Evolutionary conservation across 2,888 invertebrate genomes (phyloP), one percentile per base, ranked within the genome.

Genomic region (Zele albiditarsus): DNA sequence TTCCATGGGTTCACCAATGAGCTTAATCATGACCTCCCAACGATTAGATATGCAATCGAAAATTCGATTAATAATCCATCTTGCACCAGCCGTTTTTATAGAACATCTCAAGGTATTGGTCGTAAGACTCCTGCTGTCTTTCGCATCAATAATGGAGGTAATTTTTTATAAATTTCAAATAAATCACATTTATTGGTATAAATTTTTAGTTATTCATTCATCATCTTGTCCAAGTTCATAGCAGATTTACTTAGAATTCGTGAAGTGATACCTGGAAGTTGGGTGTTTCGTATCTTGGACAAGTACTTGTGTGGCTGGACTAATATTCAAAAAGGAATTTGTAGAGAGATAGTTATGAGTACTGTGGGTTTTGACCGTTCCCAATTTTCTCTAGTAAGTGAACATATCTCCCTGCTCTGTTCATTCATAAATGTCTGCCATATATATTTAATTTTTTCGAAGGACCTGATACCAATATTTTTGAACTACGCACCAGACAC

Each of bases 1-100:
- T 86, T 97, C 96, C 0, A 92, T 92, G 86, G 96, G 96, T 6
- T 93, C 94, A 0, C 94, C 94, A 0, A 83, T 90, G 1, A 94
- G 94, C 85, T 95, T 92, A 84, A 93, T 94, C 0, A 91, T 94
- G 93, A 90, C 91, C n/a, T 92, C 93, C 0, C 89, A 92, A 71
- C 88, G 89, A n/a, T 93, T 94, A 0, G 92, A 92, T 68, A 94
- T 94, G 81, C 94, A 94, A 84, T 84, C 89, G 0, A 95, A 94
- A 86, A 91, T 95, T 6, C 90, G 91, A 66, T 91, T 92, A 0
- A 93, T 93, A 91, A 92, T 93, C 80, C 93, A 93, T 2, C 85
- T 95, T 77, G 94, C 94, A 0, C 95, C 95, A 0, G 53, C 53
- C 2, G 53, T 53, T 4, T 53, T 97, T 85, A 94, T 96, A 86